phyloP scores from a whole-genome alignment of 2,888 invertebrate genomes.

The Pharmacophagus antenor region DNA sequence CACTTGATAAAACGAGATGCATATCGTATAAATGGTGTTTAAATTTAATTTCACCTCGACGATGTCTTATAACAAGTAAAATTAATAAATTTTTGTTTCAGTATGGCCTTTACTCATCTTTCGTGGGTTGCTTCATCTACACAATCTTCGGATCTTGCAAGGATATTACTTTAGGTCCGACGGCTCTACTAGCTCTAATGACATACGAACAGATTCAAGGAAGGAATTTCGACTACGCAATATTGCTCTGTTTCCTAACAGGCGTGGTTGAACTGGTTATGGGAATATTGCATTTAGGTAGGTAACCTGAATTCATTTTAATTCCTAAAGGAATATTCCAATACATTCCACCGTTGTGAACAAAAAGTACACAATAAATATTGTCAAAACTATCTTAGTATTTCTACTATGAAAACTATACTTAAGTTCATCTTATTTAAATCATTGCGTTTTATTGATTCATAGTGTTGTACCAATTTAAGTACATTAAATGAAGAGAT shows the following conservation, averaged over 20 bases:
- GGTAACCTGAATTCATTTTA: constrained; percentile 42
- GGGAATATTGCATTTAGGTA: constrained; percentile 91
- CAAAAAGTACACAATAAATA: constrained; percentile 1
- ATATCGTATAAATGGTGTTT: not conserved
- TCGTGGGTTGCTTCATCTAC: constrained; percentile 96
- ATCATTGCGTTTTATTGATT: not conserved
- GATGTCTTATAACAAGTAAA: not conserved
- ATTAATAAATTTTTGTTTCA: constrained; percentile 59
- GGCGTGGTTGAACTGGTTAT: constrained; percentile 90
- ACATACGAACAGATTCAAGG: constrained; percentile 89
- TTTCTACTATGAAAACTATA: not conserved
- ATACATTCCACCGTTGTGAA: constrained; percentile 10
- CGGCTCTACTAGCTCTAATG: constrained; percentile 96
- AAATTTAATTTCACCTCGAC: not conserved
- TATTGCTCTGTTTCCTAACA: constrained; percentile 90
- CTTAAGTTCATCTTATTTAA: not conserved
- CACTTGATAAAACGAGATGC: too few relatives aligned
- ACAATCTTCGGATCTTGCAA: constrained; percentile 93
- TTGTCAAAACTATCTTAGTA: not conserved
- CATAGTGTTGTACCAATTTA: constrained; percentile 14
- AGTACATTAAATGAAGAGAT: constrained; percentile 21
- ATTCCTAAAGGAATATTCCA: constrained; percentile 23
- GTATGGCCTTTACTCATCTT: constrained; percentile 97
- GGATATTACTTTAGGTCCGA: constrained; percentile 94
- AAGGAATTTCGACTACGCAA: constrained; percentile 88